These are phyloP conservation scores for Metallyticus violacea DNA, from an alignment of 2,888 invertebrate species.

Conservation along the genomic window DNA sequence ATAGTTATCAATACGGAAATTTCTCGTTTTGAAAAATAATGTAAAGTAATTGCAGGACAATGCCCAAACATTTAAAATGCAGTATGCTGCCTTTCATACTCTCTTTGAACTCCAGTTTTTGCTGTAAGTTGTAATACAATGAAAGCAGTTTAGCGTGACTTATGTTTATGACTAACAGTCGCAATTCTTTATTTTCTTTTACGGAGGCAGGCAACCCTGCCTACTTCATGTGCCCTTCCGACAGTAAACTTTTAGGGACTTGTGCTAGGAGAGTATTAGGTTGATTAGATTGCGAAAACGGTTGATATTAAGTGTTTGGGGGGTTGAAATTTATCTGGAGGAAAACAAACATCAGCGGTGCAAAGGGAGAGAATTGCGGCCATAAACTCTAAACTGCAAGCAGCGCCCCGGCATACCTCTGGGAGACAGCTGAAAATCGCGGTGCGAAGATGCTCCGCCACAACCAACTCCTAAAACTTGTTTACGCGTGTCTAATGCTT, in stretches of 20 bases:
- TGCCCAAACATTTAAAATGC: too few species aligned
- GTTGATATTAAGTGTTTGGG: background rate
- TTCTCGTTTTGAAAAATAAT: too few species aligned
- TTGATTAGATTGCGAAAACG: background rate
- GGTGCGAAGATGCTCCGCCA: background rate
- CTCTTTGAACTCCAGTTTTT: too few species aligned
- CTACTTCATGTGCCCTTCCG: background rate
- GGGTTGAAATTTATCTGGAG: background rate
- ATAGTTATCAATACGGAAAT: too few species aligned
- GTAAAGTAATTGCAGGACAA: too few species aligned
- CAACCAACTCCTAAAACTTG: background rate
- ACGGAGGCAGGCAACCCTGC: background rate
- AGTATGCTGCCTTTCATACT: too few species aligned
- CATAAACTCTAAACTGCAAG: background rate
- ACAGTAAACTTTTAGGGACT: background rate
- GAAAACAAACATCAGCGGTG: background rate
- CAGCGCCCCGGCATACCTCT: background rate
- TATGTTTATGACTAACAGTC: background rate
- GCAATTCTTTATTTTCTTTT: background rate
- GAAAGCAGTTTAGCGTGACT: background rate
- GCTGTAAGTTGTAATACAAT: too few species aligned
- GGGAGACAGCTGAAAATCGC: background rate
- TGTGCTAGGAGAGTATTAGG: background rate
- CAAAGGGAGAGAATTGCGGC: background rate
- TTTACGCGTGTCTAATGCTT: background rate